A percentile compares a stretch with the other conserved stretches of the same genome.
Conservation (phyloP, 2,113 vertebrate genomes). For the Aldabrachelys gigantea region DNA sequence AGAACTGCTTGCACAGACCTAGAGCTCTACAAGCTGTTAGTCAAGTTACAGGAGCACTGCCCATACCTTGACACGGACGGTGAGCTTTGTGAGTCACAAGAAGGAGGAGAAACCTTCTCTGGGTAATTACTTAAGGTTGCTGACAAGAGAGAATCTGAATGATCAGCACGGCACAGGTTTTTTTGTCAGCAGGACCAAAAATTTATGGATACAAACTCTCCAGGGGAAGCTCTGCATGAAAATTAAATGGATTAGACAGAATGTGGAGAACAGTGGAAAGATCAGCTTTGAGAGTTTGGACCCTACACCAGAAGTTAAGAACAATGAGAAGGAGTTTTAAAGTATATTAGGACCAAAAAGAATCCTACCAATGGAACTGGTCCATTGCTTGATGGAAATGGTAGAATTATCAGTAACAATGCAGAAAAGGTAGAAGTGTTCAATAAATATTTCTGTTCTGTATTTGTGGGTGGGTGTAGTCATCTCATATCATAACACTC, state of each 20-base stretch:
- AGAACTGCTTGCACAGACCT: not conserved
- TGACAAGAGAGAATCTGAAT: not conserved
- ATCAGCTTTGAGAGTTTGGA: not conserved
- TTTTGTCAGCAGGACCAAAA: not conserved
- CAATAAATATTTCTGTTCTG: too few species aligned
- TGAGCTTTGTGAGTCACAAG: not conserved
- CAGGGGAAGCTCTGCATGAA: not conserved
- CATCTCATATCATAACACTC: not conserved
- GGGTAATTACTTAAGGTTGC: not conserved
- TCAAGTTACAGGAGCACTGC: not conserved
- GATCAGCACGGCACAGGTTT: not conserved
- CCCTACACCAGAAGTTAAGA: not conserved
- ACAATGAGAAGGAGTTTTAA: not conserved
- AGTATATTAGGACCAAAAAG: not conserved
- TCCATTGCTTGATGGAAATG: not conserved
- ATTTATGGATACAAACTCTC: not conserved
- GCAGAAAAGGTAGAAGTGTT: not conserved
- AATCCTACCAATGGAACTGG: too few species aligned
- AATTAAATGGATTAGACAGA: not conserved
- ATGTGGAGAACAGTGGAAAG: accelerated
- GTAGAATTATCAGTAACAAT: not conserved
- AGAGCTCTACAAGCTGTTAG: not conserved
- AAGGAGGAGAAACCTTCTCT: not conserved
- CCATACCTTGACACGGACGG: not conserved
- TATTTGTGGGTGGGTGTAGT: not conserved